Evolutionary conservation across 2,797 vertebrate genomes (phyloP).

Genomic region (Enteromius trimaculatus): DNA sequence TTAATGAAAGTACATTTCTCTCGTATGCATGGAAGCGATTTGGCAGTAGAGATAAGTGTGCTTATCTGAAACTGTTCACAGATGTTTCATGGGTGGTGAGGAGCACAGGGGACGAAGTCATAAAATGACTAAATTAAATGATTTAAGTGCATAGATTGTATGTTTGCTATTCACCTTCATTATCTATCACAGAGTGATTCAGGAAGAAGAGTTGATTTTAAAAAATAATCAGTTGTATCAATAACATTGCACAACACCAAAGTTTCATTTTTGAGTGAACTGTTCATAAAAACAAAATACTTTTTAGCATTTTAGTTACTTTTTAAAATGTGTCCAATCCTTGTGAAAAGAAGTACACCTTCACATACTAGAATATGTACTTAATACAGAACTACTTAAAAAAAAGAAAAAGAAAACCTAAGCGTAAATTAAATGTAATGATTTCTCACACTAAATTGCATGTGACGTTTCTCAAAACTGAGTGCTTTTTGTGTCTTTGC

Average conservation of each 20-base stretch:
- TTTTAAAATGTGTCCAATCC: neutral
- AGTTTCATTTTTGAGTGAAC: neutral
- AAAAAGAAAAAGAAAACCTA: neutral
- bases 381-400: neutral
- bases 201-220: neutral
- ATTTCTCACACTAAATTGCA: neutral
- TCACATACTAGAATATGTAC: neutral
- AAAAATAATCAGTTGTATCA: neutral
- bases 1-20: conserved; percentile 50
- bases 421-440: neutral
- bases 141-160: neutral
- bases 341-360: neutral
- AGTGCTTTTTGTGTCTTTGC: neutral
- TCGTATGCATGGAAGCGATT: conserved; percentile 60
- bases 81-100: conserved; percentile 60
- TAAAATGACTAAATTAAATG: conserved; percentile 1
- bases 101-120: conserved; percentile 42
- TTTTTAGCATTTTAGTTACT: neutral
- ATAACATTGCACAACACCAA: neutral
- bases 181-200: neutral
- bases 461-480: neutral
- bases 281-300: neutral
- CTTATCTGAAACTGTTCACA: conserved; percentile 67
- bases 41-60: conserved; percentile 60
- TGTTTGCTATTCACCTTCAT: neutral